Conservation (phyloP, 1,140 invertebrate genomes). For the Ectropis grisescens region DNA sequence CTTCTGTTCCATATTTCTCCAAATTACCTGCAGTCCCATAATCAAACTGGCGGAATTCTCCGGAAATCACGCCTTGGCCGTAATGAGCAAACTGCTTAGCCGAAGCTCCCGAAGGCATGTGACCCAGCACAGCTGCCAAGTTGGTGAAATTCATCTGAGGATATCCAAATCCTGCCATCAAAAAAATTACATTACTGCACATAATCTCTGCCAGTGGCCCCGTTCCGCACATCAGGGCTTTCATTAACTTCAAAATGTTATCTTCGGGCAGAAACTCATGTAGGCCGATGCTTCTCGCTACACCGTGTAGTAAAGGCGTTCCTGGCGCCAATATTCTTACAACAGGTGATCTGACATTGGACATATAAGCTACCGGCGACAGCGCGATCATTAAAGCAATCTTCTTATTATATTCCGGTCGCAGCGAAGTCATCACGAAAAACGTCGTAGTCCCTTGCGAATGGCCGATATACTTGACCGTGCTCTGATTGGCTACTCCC, state of each 20-base stretch:
- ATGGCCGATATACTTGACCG: constrained; percentile 74
- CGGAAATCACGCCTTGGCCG: constrained; percentile 70
- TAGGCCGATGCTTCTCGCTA: constrained; percentile 18
- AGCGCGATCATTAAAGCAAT: constrained; percentile 74
- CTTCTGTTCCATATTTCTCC: constrained; percentile 48
- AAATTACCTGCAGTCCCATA: constrained; percentile 53
- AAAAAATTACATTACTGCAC: constrained; percentile 23
- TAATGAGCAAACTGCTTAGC: constrained; percentile 82
- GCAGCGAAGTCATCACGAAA: constrained; percentile 72
- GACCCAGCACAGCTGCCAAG: constrained; percentile 79
- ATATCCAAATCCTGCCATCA: constrained; percentile 25
- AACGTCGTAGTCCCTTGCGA: constrained; percentile 79
- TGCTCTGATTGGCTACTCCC: constrained; percentile 35
- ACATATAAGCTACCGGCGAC: constrained; percentile 75
- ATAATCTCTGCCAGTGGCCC: constrained; percentile 20
- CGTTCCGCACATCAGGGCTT: constrained; percentile 19
- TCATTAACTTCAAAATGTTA: constrained; percentile 12
- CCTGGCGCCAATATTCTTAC: constrained; percentile 37
- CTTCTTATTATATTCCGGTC: constrained; percentile 75
- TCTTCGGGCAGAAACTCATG: constrained; percentile 31
- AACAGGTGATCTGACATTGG: constrained; percentile 65
- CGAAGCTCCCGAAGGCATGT: constrained; percentile 84
- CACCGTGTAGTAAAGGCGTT: constrained; percentile 11
- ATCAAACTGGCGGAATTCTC: constrained; percentile 62
- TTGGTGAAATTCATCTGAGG: constrained; percentile 65